phyloP scores from a whole-genome alignment of 2,888 invertebrate genomes.

The Ophraella communa region DNA sequence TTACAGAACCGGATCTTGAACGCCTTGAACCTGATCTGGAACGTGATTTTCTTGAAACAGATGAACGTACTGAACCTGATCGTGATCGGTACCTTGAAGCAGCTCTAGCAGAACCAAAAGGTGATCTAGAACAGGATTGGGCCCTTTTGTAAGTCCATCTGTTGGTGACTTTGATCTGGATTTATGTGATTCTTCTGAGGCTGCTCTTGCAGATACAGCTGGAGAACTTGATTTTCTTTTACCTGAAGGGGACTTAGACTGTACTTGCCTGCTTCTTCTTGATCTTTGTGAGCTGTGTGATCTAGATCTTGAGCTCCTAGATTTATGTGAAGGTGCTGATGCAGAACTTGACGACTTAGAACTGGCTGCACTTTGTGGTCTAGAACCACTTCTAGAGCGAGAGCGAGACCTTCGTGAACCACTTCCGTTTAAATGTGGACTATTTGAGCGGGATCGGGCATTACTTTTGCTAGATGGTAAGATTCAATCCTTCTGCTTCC shows the following conservation, averaged over 20 bases:
- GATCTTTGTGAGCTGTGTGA: constrained; percentile 46
- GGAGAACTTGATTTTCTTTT: too few relatives aligned
- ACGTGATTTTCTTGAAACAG: too few relatives aligned
- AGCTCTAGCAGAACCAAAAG: background rate
- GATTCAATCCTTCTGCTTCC: too few relatives aligned
- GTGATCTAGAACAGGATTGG: constrained; percentile 45
- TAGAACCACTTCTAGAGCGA: constrained; percentile 43
- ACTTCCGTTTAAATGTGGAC: constrained; percentile 33
- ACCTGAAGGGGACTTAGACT: constrained; percentile 45
- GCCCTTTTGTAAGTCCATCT: constrained; percentile 33
- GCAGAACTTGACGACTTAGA: constrained; percentile 47
- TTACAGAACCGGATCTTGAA: constrained; percentile 32
- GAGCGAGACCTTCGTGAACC: constrained; percentile 22
- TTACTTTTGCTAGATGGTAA: constrained; percentile 35
- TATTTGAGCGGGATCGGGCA: constrained; percentile 25
- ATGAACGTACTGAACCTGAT: constrained; percentile 49
- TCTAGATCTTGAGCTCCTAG: constrained; percentile 43
- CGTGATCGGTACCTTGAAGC: constrained; percentile 23
- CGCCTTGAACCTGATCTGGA: too few relatives aligned
- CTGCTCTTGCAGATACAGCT: too few relatives aligned
- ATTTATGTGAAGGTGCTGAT: constrained; percentile 30
- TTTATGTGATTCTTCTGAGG: too few relatives aligned
- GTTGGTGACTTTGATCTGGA: constrained; percentile 21
- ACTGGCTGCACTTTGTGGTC: constrained; percentile 46
- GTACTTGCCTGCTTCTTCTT: constrained; percentile 36